These are phyloP conservation scores for Saccostrea glomerata DNA, from an alignment of 1,140 invertebrate species.

Conservation along the genomic window DNA sequence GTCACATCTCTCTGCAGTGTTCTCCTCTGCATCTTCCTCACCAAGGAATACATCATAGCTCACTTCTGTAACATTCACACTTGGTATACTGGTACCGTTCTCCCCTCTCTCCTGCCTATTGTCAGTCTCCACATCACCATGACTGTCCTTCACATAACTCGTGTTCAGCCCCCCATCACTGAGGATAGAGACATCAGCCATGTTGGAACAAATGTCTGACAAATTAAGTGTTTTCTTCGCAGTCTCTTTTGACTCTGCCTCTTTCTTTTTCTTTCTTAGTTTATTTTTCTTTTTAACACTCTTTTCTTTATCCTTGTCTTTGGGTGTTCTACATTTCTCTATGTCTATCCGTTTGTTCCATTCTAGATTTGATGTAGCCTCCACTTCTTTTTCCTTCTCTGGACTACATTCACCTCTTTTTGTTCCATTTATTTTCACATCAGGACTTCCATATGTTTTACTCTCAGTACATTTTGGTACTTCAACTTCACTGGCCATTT, in stretches of 20 bases:
- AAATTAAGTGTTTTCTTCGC: constrained; percentile 3
- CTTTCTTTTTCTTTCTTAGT: constrained; percentile 16
- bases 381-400: neutral
- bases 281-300: constrained; percentile 23
- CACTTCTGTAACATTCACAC: neutral
- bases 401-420: neutral
- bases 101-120: neutral
- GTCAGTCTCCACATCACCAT: too few species aligned
- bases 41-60: neutral
- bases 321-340: constrained; percentile 36
- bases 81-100: neutral
- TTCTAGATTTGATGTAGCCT: neutral
- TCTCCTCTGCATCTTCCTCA: neutral
- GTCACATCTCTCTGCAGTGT: neutral
- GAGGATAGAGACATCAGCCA: constrained; percentile 27
- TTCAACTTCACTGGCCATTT: neutral
- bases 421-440: neutral
- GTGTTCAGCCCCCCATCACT: constrained; percentile 11
- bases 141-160: neutral
- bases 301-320: constrained; percentile 40
- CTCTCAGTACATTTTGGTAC: neutral
- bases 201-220: constrained; percentile 30
- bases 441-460: neutral
- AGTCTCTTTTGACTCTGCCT: neutral
- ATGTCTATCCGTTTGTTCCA: constrained; percentile 40